Evolutionary conservation across 2,888 invertebrate species (phyloP).

Genomic region (Aplocera efformata): DNA sequence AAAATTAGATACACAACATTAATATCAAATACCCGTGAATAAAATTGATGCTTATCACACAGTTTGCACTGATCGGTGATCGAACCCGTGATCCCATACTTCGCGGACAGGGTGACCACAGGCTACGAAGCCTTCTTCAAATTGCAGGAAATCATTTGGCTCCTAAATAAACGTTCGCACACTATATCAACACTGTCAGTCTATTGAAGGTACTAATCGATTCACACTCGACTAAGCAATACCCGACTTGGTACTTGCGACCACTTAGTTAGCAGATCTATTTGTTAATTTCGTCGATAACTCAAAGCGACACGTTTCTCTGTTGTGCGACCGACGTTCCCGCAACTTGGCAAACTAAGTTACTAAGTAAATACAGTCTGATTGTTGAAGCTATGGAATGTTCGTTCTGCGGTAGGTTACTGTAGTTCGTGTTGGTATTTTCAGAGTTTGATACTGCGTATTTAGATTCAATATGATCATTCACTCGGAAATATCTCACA

Average conservation of each 20-base stretch:
- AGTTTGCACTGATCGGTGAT: too few relatives aligned
- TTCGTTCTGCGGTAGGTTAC: neutral
- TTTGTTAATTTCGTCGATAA: slow-evolving; percentile 41
- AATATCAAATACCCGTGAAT: too few relatives aligned
- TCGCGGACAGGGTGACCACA: too few relatives aligned
- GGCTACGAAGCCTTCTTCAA: too few relatives aligned
- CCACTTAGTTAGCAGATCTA: slow-evolving; percentile 7
- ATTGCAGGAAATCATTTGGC: too few relatives aligned
- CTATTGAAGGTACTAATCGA: slow-evolving; percentile 2
- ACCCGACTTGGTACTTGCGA: slow-evolving; percentile 5
- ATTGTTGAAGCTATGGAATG: slow-evolving; percentile 29
- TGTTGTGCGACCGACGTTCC: slow-evolving; percentile 29
- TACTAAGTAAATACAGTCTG: slow-evolving; percentile 42
- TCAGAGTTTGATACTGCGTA: slow-evolving; percentile 1
- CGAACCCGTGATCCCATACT: too few relatives aligned
- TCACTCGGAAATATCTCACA: too few relatives aligned
- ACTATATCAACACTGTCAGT: too few relatives aligned
- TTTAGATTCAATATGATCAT: neutral
- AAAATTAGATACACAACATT: too few relatives aligned
- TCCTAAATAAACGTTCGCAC: too few relatives aligned
- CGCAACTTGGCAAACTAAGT: slow-evolving; percentile 40
- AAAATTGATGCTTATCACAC: too few relatives aligned
- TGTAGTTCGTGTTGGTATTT: slow-evolving; percentile 10
- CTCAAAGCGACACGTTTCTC: slow-evolving; percentile 35
- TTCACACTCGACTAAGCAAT: slow-evolving; percentile 2